Conservation (phyloP, 2,797 vertebrate genomes). For the Hipposideros larvatus region DNA sequence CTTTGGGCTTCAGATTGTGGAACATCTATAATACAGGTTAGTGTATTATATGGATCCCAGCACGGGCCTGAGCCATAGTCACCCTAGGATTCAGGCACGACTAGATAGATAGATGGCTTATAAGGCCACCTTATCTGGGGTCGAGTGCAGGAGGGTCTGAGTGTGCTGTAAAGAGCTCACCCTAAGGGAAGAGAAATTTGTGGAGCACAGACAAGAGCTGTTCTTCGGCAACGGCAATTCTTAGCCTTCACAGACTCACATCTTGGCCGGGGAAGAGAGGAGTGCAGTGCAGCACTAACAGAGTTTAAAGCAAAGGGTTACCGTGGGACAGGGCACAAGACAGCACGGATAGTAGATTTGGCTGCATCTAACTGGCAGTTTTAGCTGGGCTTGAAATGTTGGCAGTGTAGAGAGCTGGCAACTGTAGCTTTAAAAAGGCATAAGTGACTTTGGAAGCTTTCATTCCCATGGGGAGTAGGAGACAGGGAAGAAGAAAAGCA, state of each 20-base stretch:
- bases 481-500: not conserved
- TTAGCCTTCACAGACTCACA: not conserved
- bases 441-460: not conserved
- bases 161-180: not conserved
- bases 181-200: not conserved
- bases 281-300: not conserved
- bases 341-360: not conserved
- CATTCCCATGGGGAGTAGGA: not conserved
- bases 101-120: not conserved
- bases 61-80: not conserved
- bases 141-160: not conserved
- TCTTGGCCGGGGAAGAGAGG: no score
- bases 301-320: not conserved
- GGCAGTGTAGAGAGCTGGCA: not conserved
- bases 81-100: not conserved
- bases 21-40: slow-evolving; percentile 28
- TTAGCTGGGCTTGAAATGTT: not conserved
- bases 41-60: not conserved
- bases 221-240: not conserved
- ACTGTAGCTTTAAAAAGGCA: not conserved
- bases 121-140: not conserved
- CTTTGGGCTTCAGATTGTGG: slow-evolving; percentile 62
- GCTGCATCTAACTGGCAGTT: not conserved
- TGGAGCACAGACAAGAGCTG: not conserved
- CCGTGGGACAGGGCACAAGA: not conserved